These are phyloP conservation scores for Sula dactylatra DNA, from an alignment of 2,113 vertebrate species.

Conservation along the genomic window DNA sequence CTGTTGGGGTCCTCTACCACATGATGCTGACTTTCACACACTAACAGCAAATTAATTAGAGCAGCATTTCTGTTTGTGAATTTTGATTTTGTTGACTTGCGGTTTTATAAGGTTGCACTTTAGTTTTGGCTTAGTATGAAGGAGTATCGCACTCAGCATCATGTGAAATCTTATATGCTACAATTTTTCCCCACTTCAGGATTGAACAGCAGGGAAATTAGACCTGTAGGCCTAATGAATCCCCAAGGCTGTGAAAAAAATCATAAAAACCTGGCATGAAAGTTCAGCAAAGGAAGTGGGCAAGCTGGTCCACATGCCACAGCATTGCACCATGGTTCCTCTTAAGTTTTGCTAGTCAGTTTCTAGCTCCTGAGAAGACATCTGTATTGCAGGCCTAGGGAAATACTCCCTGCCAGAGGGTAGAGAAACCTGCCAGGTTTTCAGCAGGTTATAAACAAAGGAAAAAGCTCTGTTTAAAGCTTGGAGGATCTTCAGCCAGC, in stretches of 20 bases:
- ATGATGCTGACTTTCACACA: neutral
- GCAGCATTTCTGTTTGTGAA: neutral
- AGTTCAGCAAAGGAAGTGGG: neutral
- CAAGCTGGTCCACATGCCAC: neutral
- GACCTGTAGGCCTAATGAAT: neutral
- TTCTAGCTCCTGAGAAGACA: neutral
- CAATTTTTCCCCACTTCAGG: neutral
- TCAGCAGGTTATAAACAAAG: neutral
- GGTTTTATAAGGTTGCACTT: neutral
- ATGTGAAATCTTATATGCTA: accelerated
- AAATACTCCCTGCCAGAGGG: neutral
- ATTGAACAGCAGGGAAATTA: neutral
- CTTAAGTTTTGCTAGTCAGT: neutral
- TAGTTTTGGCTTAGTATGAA: neutral
- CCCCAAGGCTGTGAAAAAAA: neutral
- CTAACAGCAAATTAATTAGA: neutral
- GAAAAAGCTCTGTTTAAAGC: neutral
- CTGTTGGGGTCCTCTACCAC: neutral
- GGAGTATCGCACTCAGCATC: neutral
- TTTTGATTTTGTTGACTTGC: neutral
- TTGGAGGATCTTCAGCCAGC: neutral
- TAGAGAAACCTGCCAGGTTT: neutral
- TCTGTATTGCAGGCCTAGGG: neutral
- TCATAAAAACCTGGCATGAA: neutral
- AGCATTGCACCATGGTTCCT: neutral